Evolutionary conservation across 2,888 invertebrate genomes (phyloP).

Genomic region (Lasioglossum calceatum): DNA sequence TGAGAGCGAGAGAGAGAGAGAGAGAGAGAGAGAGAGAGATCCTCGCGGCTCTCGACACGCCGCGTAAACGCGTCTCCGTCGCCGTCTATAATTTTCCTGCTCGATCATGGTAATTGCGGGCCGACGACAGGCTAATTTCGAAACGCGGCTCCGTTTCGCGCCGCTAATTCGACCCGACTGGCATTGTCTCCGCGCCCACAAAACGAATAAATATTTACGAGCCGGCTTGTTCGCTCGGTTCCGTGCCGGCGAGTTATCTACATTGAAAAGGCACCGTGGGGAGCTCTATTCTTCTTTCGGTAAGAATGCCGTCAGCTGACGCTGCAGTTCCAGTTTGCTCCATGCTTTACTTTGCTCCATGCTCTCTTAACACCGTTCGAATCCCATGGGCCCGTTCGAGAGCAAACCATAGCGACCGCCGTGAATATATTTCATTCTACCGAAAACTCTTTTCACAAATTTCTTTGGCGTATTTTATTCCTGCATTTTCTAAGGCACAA

Average conservation of each 20-base stretch:
- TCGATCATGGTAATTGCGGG: constrained; percentile 61
- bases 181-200: constrained; percentile 66
- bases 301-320: neutral
- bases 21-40: neutral
- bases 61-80: constrained; percentile 50
- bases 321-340: neutral
- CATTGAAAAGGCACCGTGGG: constrained; percentile 55
- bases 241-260: constrained; percentile 43
- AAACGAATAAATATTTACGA: constrained; percentile 69
- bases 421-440: neutral
- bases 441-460: neutral
- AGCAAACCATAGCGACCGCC: neutral
- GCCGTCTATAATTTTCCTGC: constrained; percentile 57
- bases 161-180: constrained; percentile 56
- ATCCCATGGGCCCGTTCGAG: neutral
- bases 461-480: neutral
- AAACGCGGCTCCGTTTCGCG: constrained; percentile 34
- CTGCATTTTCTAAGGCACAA: no score
- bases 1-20: no score
- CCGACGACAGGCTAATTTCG: constrained; percentile 64
- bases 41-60: neutral
- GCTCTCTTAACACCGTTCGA: neutral
- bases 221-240: constrained; percentile 5
- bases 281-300: constrained; percentile 10
- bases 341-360: neutral